These are phyloP conservation scores for Albula goreensis DNA, from an alignment of 2,113 vertebrate species.

Conservation along the genomic window DNA sequence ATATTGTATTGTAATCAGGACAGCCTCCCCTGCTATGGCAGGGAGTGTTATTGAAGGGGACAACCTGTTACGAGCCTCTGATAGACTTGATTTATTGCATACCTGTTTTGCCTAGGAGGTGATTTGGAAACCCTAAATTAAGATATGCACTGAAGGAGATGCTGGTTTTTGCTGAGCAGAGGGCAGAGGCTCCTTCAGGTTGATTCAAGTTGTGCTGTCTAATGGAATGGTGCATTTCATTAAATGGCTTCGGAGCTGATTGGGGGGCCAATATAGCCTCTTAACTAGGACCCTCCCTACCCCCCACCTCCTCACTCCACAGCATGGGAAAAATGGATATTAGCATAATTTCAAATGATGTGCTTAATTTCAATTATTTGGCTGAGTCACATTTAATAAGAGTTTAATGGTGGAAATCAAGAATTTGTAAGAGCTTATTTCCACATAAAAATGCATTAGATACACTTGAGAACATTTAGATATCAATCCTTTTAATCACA, in stretches of 20 bases:
- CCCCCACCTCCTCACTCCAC: too few relatives aligned
- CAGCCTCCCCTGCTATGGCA: too few relatives aligned
- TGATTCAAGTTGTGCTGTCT: slow-evolving; percentile 9
- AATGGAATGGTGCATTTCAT: slow-evolving; percentile 38
- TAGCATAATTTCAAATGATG: slow-evolving; percentile 28
- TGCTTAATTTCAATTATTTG: slow-evolving; percentile 4
- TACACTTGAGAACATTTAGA: background rate
- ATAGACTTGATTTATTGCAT: background rate
- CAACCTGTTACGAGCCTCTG: background rate
- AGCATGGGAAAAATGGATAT: background rate
- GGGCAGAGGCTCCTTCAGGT: background rate
- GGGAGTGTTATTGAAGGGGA: background rate
- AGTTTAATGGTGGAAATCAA: slow-evolving; percentile 40
- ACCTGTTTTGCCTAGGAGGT: background rate
- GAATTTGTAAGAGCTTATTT: slow-evolving; percentile 10
- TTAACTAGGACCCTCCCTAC: too few relatives aligned
- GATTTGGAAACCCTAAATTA: background rate
- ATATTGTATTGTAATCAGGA: too few relatives aligned
- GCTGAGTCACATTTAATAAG: slow-evolving; percentile 37
- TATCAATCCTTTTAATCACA: too few relatives aligned
- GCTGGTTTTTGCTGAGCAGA: background rate
- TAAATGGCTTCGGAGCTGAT: slow-evolving; percentile 38
- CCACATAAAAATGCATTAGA: slow-evolving; percentile 14
- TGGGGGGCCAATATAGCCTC: slow-evolving; percentile 30
- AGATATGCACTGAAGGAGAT: too few relatives aligned